A percentile compares a stretch with the other conserved stretches of the same genome.
These are phyloP conservation scores for Ibycter americanus DNA, from an alignment of 2,797 vertebrate genomes.

Conservation along the genomic window DNA sequence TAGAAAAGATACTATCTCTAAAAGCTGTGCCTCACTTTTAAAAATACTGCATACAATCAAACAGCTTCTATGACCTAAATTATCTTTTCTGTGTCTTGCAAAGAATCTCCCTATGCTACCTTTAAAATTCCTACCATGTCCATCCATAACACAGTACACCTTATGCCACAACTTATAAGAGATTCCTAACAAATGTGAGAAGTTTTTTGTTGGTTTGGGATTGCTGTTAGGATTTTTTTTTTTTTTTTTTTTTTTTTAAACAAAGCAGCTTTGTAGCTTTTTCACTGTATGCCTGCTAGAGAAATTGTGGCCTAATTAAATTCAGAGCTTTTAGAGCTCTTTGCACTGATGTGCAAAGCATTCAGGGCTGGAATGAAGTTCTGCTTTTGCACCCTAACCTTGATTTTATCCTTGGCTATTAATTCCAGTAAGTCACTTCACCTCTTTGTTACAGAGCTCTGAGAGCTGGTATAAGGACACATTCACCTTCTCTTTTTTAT, in stretches of 20 bases:
- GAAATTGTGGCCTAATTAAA: background rate
- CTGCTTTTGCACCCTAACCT: background rate
- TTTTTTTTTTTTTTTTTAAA: background rate
- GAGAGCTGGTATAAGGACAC: background rate
- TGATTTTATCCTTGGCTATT: background rate
- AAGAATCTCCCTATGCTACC: background rate
- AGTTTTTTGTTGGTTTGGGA: background rate
- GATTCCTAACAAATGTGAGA: background rate
- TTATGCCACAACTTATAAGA: background rate
- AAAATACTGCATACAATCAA: background rate
- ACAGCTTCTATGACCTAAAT: background rate
- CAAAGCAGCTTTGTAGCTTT: background rate
- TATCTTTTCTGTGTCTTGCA: background rate
- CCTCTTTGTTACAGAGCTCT: background rate
- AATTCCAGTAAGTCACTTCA: background rate
- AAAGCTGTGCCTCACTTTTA: background rate
- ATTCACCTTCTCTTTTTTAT: background rate
- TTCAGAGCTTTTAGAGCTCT: background rate
- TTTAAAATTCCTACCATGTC: background rate
- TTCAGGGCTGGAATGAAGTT: background rate
- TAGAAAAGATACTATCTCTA: background rate
- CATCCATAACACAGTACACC: too few species aligned
- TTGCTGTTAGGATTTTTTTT: background rate
- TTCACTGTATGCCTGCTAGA: background rate
- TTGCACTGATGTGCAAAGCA: background rate